phyloP scores from a whole-genome alignment of 2,888 invertebrate species.

The Ptychoptera albimana region DNA sequence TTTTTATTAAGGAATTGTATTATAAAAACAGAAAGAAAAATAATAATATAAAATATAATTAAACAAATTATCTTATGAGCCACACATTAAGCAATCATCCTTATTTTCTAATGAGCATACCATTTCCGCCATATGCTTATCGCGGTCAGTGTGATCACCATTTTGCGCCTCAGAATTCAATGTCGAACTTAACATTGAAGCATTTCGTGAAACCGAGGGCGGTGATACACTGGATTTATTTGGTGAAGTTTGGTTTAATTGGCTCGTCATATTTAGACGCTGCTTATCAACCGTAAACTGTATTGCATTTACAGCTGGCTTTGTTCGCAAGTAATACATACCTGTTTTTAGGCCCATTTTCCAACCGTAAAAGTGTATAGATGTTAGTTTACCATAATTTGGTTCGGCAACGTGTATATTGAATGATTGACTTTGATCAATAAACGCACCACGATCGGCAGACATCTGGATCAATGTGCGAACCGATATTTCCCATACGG shows the following conservation, averaged over 20 bases:
- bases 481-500: constrained; percentile 95
- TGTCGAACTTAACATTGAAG: constrained; percentile 17
- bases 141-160: constrained; percentile 21
- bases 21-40: too few species aligned
- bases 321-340: constrained; percentile 96
- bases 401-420: constrained; percentile 96
- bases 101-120: constrained; percentile 77
- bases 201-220: not conserved
- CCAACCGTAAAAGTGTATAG: constrained; percentile 99
- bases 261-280: constrained; percentile 29
- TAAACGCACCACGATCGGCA: constrained; percentile 92
- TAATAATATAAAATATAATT: too few species aligned
- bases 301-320: constrained; percentile 90
- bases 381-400: constrained; percentile 82
- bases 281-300: constrained; percentile 95
- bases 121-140: constrained; percentile 54
- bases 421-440: constrained; percentile 97
- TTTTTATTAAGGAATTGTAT: too few species aligned
- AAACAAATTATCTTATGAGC: constrained; percentile 38
- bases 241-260: not conserved
- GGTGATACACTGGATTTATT: not conserved
- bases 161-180: constrained; percentile 18
- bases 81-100: constrained; percentile 77
- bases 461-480: constrained; percentile 91
- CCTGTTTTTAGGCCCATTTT: constrained; percentile 94